Conservation (phyloP, 2,888 invertebrate genomes). For the Acanthosepion lycidas region DNA sequence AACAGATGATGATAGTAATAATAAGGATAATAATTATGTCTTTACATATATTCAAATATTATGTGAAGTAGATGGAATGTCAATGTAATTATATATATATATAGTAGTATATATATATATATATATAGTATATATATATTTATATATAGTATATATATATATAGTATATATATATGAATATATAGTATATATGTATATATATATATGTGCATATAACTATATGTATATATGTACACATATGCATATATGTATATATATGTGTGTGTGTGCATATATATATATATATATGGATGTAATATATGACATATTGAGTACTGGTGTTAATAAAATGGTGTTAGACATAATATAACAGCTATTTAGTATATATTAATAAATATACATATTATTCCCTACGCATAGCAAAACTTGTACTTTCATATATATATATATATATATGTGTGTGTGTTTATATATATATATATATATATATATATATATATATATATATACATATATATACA, state of each 20-base stretch:
- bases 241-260: neutral
- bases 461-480: neutral
- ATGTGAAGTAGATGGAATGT: no score
- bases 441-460: neutral
- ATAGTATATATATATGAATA: neutral
- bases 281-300: neutral
- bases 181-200: no score
- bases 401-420: no score
- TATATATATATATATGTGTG: neutral
- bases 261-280: neutral
- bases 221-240: neutral
- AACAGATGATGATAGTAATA: no score
- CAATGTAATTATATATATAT: neutral
- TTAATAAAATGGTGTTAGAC: no score
- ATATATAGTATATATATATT: constrained; percentile 24
- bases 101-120: constrained; percentile 36
- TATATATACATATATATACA: neutral
- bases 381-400: no score
- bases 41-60: neutral
- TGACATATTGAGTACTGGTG: no score
- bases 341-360: no score
- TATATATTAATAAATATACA: no score
- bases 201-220: no score
- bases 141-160: constrained; percentile 39
- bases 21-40: neutral